Base-by-base conservation (phyloP, 2,888 invertebrate genomes). In the Allolobophora icterica region DNA sequence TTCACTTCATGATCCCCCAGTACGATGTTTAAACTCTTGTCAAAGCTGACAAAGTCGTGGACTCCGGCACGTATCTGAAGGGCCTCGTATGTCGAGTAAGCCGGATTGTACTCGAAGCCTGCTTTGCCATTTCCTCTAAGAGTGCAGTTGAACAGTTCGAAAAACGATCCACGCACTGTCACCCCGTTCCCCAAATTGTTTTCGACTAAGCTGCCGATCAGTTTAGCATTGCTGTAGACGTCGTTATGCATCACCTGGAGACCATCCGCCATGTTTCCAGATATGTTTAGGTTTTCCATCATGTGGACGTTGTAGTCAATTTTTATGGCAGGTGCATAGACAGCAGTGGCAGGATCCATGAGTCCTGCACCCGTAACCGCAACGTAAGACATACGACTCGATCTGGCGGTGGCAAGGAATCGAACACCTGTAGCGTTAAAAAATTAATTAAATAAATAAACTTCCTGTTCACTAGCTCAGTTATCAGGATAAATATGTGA, bases 231-330 rank as follows among this genome's bases (percentile, higher is more conserved):
- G 0, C 97, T 97, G 94, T 97, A 98, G 92, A 99, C 97, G 95
- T 99, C 98, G 0, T 99, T 98, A 95, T 99, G 99, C 92, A 99
- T 96, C 84, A 99, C 97, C 58, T 98, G 99, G 45, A 99, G 96
- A 0, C 99, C 99, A 94, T 99, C 98, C 93, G 98, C 97, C 91
- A 97, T 97, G 94, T 99, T 99, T 94, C 98, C 97, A 0, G 97
- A 96, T 33, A 99, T 96, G 93, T 97, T 97, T 5, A 96, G 93
- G 84, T 90, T n/a, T 34, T 52, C 87, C 33, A 91, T 71, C 89
- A 95, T 94, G 89, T 91, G 91, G 15, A 91, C 91, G 84, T 91
- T 91, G 91, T 84, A 91, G 40, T 91, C 91, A 30, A 91, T 89
- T 45, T 45, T 94, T 6, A 96, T 94, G 0, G 95, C 96, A 4